Conservation (phyloP, 1,140 invertebrate genomes). For the Pentalonia nigronervosa region DNA sequence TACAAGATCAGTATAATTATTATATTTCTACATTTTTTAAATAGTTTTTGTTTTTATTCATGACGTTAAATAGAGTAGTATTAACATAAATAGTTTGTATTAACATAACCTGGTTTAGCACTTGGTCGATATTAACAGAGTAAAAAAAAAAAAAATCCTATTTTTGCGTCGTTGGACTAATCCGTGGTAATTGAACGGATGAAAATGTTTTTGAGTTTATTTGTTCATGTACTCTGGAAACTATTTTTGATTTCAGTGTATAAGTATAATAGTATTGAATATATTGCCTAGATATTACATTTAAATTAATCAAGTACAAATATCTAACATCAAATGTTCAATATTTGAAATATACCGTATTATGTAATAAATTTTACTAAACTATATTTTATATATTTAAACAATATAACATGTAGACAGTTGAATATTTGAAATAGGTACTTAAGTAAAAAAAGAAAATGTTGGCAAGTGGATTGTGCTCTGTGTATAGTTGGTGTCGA, state of each 20-base stretch:
- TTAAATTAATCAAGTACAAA: neutral
- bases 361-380: neutral
- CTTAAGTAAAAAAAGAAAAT: no score
- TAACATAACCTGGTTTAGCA: neutral
- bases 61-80: no score
- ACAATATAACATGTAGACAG: no score
- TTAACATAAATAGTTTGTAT: no score
- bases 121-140: neutral
- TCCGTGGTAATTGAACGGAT: neutral
- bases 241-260: neutral
- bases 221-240: neutral
- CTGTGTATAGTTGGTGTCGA: no score
- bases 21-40: neutral
- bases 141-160: neutral
- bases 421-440: no score
- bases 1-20: neutral
- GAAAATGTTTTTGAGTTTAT: neutral
- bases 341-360: neutral
- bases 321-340: neutral
- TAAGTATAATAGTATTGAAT: neutral
- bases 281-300: neutral
- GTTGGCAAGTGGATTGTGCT: no score
- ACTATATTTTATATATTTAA: neutral
- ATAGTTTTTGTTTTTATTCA: no score
- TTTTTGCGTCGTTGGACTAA: neutral